Percentiles rank a stretch among this genome's conserved stretches.
Evolutionary conservation across 2,113 vertebrate genomes (phyloP).

Genomic region (Periophthalmus modestus): DNA sequence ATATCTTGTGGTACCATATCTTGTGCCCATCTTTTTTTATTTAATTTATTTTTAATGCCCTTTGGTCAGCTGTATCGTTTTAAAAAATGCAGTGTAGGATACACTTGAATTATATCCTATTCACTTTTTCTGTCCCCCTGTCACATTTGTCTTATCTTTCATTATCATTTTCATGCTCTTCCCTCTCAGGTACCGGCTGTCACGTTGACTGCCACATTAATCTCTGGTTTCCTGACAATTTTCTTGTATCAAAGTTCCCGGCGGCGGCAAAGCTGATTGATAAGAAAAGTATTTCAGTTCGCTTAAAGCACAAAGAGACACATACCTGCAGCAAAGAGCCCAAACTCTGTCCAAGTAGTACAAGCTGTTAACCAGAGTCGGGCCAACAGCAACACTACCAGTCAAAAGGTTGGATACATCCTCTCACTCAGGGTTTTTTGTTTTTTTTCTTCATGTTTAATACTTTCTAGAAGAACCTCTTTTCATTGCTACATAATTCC

Average conservation of each 20-base stretch:
- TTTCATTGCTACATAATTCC: too few species aligned
- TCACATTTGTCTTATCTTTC: neutral
- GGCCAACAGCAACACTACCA: too few species aligned
- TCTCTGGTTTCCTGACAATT: slow-evolving; percentile 97
- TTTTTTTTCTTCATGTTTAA: too few species aligned
- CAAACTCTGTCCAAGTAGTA: slow-evolving; percentile 90
- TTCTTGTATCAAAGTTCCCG: slow-evolving; percentile 87
- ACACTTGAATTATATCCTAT: too few species aligned
- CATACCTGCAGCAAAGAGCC: slow-evolving; percentile 89
- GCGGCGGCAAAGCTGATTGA: slow-evolving; percentile 93
- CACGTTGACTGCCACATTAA: slow-evolving; percentile 91
- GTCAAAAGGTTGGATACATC: too few species aligned
- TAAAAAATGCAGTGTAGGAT: too few species aligned
- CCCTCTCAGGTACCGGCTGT: slow-evolving; percentile 89
- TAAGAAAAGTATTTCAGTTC: slow-evolving; percentile 88
- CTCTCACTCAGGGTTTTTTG: too few species aligned
- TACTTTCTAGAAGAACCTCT: too few species aligned
- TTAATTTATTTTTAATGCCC: too few species aligned
- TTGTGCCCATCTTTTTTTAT: too few species aligned
- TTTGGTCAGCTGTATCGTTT: too few species aligned
- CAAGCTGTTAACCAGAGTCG: neutral
- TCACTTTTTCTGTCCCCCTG: neutral
- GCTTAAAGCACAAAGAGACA: slow-evolving; percentile 86
- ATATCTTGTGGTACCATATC: too few species aligned
- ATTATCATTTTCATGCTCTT: slow-evolving; percentile 2